Percentiles rank a stretch among this genome's conserved stretches.
These are phyloP conservation scores for Sphenodon punctatus DNA, from an alignment of 2,797 vertebrate species.

Conservation along the genomic window DNA sequence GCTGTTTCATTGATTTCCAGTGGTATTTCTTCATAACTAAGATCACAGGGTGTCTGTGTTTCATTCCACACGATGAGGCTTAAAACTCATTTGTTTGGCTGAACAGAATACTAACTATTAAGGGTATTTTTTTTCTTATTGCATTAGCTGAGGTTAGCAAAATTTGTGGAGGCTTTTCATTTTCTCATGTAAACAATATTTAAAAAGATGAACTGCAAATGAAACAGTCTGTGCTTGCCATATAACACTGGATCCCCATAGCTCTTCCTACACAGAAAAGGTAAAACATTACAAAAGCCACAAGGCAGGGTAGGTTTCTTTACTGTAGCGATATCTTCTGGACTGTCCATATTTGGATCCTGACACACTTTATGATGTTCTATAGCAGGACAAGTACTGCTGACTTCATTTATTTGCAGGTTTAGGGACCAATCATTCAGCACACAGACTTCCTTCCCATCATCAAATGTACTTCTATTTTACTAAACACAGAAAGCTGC, in stretches of 20 bases:
- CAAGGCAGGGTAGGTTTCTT: background rate
- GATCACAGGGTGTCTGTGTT: constrained; percentile 11
- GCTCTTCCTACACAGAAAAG: background rate
- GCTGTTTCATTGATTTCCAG: constrained; percentile 51
- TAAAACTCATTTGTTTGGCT: constrained; percentile 34
- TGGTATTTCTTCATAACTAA: constrained; percentile 39
- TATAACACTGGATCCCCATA: background rate
- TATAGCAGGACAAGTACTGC: too few relatives aligned
- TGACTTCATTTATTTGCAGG: too few relatives aligned
- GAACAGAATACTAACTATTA: constrained; percentile 2
- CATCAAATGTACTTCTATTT: too few relatives aligned
- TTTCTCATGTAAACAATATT: background rate
- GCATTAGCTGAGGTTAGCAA: background rate
- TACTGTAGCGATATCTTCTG: too few relatives aligned
- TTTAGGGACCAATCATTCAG: too few relatives aligned
- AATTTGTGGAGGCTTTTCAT: background rate
- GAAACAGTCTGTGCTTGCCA: background rate
- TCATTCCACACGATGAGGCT: constrained; percentile 27
- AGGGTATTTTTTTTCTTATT: background rate
- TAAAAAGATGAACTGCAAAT: background rate
- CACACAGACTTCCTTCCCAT: too few relatives aligned
- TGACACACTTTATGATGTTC: too few relatives aligned
- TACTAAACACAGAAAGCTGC: too few relatives aligned
- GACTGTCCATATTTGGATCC: too few relatives aligned
- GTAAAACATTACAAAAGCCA: background rate